Base-by-base conservation (phyloP, 1,140 invertebrate species). In the Drosophila bocqueti region DNA sequence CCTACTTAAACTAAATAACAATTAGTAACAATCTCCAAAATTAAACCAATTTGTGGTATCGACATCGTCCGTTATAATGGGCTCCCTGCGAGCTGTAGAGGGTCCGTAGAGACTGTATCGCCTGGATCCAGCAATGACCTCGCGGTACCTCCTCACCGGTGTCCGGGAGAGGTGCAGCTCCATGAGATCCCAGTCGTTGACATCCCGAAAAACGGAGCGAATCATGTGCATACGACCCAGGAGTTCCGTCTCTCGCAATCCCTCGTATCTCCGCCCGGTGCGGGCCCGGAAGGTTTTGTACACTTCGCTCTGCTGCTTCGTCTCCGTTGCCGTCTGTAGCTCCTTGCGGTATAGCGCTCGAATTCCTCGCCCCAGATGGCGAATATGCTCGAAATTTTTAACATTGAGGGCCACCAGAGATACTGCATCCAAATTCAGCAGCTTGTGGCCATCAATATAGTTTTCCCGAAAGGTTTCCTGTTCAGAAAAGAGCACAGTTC, bases 391-490 rank as follows among this genome's bases (percentile, higher is more conserved):
- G 40, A 92, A 92, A 13, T 92, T 82, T 3, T 80, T 77, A 8
- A 92, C 77, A 13, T 92, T 92, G 8, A 92, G 81, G 0, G 78
- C 89, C 16, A 86, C 80, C 29, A 92, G 57, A 2, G 91, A 78
- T 5, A 81, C 74, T 26, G 91, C 91, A 31, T 92, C 90, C 26
- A 92, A 21, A 40, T 92, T 73, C n/a, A 92, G 71, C 16, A 92
- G 69, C 29, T 81, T 92, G n/a, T 79, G 85, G 0, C 91, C 91
- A 52, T 91, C 90, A 18, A 92, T 91, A 36, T 87, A 74, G 67
- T 92, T 92, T 55, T 78, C 79, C 4, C 75, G 67, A 21, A 92
- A 92, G 6, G 91, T 92, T 74, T 92, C 75, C 91, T 92, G 29
- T 46, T 31, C 15, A 34, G 1, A 18, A 52, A 52, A 18, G 5